Conservation (phyloP, 1,140 invertebrate species). For the Amyelois transitella region DNA sequence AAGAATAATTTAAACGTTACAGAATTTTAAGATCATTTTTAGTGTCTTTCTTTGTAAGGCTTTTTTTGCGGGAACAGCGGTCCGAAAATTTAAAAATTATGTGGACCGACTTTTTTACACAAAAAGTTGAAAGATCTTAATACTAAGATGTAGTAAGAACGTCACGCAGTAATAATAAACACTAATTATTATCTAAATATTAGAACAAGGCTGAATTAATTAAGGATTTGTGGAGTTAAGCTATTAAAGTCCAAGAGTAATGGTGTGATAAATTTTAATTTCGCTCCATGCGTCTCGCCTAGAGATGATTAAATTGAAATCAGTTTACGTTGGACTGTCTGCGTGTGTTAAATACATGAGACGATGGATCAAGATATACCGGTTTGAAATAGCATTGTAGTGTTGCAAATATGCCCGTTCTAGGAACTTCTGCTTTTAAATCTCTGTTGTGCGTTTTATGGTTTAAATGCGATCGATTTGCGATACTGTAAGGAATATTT, state of each 20-base stretch:
- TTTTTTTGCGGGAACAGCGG: too few relatives aligned
- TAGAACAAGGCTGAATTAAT: slow-evolving; percentile 51
- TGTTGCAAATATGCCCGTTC: not conserved
- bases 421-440: not conserved
- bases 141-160: not conserved
- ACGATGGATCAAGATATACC: not conserved
- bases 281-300: slow-evolving; percentile 8
- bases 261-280: slow-evolving; percentile 29
- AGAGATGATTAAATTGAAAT: slow-evolving; percentile 15
- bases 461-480: too few relatives aligned
- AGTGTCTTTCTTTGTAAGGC: too few relatives aligned
- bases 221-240: slow-evolving; percentile 38
- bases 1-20: not conserved
- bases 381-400: not conserved
- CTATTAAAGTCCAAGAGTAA: slow-evolving; percentile 23
- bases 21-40: too few relatives aligned
- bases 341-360: not conserved
- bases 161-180: slow-evolving; percentile 40
- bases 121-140: too few relatives aligned
- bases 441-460: not conserved
- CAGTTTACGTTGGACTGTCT: not conserved
- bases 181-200: slow-evolving; percentile 56
- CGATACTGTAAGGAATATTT: too few relatives aligned
- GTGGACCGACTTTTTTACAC: too few relatives aligned
- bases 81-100: too few relatives aligned